Conservation (phyloP, 2,113 vertebrate genomes). For the Chinchilla lanigera region DNA sequence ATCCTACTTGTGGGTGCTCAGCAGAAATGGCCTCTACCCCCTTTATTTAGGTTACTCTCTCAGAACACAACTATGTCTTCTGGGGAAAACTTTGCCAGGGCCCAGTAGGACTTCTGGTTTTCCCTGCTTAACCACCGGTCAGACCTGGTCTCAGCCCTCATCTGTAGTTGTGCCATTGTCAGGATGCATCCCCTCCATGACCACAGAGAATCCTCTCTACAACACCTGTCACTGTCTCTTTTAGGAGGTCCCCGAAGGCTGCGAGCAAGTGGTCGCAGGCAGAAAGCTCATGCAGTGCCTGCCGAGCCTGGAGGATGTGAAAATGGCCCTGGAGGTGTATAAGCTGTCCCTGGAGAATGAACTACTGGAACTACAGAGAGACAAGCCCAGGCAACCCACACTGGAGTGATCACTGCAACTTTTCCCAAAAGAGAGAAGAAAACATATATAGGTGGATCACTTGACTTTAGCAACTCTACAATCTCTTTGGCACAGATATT, state of each 20-base stretch:
- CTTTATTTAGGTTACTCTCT: not conserved
- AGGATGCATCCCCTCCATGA: not conserved
- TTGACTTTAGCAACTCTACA: not conserved
- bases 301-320: not conserved
- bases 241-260: constrained; percentile 42
- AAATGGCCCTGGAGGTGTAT: constrained; percentile 59
- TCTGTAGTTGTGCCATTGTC: not conserved
- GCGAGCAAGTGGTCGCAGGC: constrained; percentile 4
- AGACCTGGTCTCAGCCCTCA: not conserved
- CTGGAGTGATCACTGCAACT: rapidly evolving
- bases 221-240: not conserved
- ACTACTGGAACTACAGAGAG: not conserved
- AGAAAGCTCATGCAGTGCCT: constrained; percentile 53
- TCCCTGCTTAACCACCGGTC: not conserved
- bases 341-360: constrained; percentile 67
- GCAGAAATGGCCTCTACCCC: not conserved
- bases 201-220: not conserved
- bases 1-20: not conserved
- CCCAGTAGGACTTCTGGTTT: not conserved
- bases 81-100: not conserved
- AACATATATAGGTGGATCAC: not conserved
- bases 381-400: rapidly evolving
- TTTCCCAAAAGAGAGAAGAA: not conserved
- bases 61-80: not conserved
- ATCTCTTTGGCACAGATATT: not conserved